Evolutionary conservation across 2,797 vertebrate genomes (phyloP).

Genomic region (Cryptoprocta ferox): DNA sequence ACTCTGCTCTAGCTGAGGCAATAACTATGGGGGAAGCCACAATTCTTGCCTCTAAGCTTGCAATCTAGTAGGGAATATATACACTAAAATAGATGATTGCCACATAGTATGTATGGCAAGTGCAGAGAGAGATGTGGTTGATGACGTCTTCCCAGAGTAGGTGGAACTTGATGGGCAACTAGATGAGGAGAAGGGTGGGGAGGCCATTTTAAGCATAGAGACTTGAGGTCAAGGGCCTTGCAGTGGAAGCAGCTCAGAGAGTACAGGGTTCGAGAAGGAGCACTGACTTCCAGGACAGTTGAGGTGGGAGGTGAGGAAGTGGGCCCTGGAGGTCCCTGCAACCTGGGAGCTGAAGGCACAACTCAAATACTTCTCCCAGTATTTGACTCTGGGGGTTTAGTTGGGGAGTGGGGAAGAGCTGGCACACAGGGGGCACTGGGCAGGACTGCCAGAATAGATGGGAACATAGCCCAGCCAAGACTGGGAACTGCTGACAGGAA

Average conservation of each 20-base stretch:
- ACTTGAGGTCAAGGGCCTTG: neutral
- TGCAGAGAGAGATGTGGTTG: neutral
- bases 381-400: neutral
- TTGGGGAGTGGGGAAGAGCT: neutral
- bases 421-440: neutral
- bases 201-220: neutral
- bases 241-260: neutral
- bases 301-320: neutral
- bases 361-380: neutral
- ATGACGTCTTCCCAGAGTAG: neutral
- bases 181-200: neutral
- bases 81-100: neutral
- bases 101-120: neutral
- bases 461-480: neutral
- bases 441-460: neutral
- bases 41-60: neutral
- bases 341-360: neutral
- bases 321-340: neutral
- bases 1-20: neutral
- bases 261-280: neutral
- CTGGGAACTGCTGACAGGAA: neutral
- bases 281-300: rapidly evolving
- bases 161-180: neutral
- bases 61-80: neutral
- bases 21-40: neutral